Conservation (phyloP, 1,140 invertebrate genomes). For the Conus betulinus region DNA sequence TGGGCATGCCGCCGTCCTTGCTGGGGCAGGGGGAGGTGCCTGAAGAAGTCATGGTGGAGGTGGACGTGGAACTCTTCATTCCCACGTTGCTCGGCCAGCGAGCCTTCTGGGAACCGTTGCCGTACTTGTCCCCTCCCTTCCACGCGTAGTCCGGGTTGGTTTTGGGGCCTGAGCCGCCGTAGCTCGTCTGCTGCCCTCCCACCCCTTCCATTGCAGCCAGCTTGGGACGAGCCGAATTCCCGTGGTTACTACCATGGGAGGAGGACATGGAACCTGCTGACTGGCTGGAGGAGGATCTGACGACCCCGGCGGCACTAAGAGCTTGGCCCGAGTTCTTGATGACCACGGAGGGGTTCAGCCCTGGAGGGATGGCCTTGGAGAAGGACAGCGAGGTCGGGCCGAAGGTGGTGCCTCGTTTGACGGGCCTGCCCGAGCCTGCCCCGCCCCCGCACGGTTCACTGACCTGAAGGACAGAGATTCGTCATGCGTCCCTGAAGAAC, state of each 20-base stretch:
- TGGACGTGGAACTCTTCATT: neutral
- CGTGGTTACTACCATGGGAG: neutral
- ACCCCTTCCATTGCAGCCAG: neutral
- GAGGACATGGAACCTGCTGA: neutral
- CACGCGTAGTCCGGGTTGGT: neutral
- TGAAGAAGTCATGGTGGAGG: neutral
- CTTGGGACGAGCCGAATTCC: neutral
- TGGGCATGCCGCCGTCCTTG: neutral
- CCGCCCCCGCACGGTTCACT: neutral
- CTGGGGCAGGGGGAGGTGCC: neutral
- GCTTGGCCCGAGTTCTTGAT: constrained; percentile 3
- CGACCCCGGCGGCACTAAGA: neutral
- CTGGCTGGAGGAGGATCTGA: neutral
- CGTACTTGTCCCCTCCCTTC: neutral
- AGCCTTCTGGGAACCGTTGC: neutral
- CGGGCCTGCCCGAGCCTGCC: neutral
- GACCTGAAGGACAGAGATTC: neutral
- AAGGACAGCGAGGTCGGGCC: neutral
- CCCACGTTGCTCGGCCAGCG: neutral
- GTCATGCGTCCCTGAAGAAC: neutral
- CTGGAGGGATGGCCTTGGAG: neutral
- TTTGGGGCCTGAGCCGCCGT: neutral
- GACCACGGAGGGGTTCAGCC: constrained; percentile 9
- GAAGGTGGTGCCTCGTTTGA: neutral
- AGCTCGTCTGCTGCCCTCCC: neutral